These are phyloP conservation scores for Siniperca obscura DNA, from an alignment of 2,797 vertebrate species.

Conservation along the genomic window DNA sequence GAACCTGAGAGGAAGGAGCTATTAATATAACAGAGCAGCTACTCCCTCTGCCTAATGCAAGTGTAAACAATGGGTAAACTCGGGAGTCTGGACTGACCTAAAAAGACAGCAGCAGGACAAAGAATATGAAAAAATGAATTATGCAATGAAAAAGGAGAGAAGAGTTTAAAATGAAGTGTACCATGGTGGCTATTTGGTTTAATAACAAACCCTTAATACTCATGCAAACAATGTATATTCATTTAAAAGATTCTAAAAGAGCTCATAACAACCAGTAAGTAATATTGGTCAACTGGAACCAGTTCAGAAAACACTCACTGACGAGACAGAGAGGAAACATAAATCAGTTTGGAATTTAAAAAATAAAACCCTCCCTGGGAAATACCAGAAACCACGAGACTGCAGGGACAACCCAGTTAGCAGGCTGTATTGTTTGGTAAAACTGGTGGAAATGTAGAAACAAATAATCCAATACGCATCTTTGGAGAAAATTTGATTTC, in stretches of 20 bases:
- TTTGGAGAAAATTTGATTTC: neutral
- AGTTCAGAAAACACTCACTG: slow-evolving; percentile 28
- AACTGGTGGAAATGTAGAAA: slow-evolving; percentile 5
- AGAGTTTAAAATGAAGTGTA: neutral
- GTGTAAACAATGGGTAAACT: slow-evolving; percentile 55
- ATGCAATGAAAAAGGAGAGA: neutral
- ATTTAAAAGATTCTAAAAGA: slow-evolving; percentile 8
- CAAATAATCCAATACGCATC: neutral
- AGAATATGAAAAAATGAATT: slow-evolving; percentile 4
- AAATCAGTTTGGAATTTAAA: slow-evolving; percentile 7
- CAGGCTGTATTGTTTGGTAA: slow-evolving; percentile 17
- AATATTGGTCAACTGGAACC: slow-evolving; percentile 30
- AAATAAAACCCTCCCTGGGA: slow-evolving; percentile 16
- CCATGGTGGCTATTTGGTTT: slow-evolving; percentile 1
- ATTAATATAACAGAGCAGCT: slow-evolving; percentile 58
- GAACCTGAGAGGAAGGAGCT: slow-evolving; percentile 59
- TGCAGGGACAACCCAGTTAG: slow-evolving; percentile 14
- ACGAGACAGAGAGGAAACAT: slow-evolving; percentile 9
- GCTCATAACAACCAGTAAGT: slow-evolving; percentile 12
- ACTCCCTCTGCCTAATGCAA: slow-evolving; percentile 46
- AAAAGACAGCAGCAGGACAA: slow-evolving; percentile 12
- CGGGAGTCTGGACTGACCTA: slow-evolving; percentile 20
- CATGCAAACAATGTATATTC: neutral
- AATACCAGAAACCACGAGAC: slow-evolving; percentile 34
- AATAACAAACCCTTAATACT: slow-evolving; percentile 14